A percentile compares a stretch with the other conserved stretches of the same genome.
These are phyloP conservation scores for Potamarius usumacintae DNA, from an alignment of 2,113 vertebrate genomes.

Conservation along the genomic window DNA sequence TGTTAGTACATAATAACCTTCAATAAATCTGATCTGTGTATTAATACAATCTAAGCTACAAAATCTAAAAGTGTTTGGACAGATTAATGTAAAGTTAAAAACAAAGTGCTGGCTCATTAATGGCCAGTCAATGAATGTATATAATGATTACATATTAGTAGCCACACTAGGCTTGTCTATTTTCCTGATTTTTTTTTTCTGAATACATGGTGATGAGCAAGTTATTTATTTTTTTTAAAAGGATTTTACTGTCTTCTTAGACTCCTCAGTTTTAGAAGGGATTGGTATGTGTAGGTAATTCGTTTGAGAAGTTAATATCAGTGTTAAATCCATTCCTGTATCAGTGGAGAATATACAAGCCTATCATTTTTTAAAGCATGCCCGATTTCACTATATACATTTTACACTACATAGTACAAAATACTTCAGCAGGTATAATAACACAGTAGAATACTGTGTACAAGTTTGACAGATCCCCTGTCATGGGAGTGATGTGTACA, in stretches of 20 bases:
- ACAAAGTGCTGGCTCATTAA: neutral
- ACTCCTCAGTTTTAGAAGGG: neutral
- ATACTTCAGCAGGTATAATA: neutral
- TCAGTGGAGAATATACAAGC: conserved; percentile 2
- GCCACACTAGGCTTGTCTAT: neutral
- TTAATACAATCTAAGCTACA: neutral
- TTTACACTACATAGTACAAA: neutral
- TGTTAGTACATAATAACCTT: neutral
- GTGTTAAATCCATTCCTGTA: neutral
- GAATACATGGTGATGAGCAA: neutral
- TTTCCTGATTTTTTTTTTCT: neutral
- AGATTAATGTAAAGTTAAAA: neutral
- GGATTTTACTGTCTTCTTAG: neutral
- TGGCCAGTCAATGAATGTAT: neutral
- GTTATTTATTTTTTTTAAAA: neutral
- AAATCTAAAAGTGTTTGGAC: neutral
- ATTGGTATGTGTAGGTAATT: neutral
- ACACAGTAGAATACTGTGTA: neutral
- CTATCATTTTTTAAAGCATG: neutral
- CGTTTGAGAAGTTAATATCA: neutral
- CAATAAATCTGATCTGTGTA: neutral
- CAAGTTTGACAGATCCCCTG: neutral
- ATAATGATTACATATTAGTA: neutral
- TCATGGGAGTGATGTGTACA: neutral
- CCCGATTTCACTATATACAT: neutral